A percentile compares a stretch with the other conserved stretches of the same genome.
These are phyloP conservation scores for Podarcis cretensis DNA, from an alignment of 2,113 vertebrate species.

Conservation along the genomic window DNA sequence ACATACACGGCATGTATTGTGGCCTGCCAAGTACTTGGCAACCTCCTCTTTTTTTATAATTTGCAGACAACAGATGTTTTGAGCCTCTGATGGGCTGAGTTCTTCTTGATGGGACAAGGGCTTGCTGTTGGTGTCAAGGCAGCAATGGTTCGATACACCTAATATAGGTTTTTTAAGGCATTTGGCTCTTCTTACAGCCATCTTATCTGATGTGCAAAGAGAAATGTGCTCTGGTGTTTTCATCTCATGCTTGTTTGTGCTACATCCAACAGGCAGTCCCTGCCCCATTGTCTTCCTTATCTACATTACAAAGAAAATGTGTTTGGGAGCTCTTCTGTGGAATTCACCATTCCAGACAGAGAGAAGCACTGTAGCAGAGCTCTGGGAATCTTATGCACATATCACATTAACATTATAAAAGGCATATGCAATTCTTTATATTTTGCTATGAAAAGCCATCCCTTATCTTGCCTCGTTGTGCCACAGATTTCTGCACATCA, in stretches of 20 bases:
- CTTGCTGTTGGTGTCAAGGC: neutral
- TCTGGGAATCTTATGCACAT: neutral
- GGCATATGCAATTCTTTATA: neutral
- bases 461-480: neutral
- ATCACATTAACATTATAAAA: slow-evolving; percentile 38
- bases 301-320: slow-evolving; percentile 15
- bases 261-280: slow-evolving; percentile 6
- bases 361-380: neutral
- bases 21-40: neutral
- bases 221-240: neutral
- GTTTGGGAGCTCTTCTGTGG: slow-evolving; percentile 11
- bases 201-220: neutral
- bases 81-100: neutral
- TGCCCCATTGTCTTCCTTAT: neutral
- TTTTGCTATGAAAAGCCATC: slow-evolving; percentile 20
- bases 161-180: neutral
- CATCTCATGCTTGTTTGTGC: neutral
- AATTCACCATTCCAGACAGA: slow-evolving; percentile 31
- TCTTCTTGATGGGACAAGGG: neutral
- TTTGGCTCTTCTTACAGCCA: neutral
- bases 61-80: neutral
- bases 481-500: neutral
- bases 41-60: neutral
- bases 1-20: neutral
- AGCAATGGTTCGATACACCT: neutral